Conservation (phyloP, 2,113 vertebrate species). For the Gila orcuttii region DNA sequence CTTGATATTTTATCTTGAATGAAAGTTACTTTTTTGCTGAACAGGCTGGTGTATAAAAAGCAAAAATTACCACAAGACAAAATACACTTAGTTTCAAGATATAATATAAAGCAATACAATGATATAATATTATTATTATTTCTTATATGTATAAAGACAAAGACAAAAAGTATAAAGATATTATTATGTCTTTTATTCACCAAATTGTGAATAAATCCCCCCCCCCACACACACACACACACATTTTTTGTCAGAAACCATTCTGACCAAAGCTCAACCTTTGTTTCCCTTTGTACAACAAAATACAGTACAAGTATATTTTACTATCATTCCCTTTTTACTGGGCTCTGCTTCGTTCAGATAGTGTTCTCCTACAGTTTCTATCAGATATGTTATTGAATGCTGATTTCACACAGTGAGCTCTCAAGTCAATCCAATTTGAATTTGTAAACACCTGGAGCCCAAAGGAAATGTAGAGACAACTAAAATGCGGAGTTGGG, state of each 20-base stretch:
- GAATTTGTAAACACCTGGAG: slow-evolving; percentile 61
- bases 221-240: too few species aligned
- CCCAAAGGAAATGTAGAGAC: slow-evolving; percentile 56
- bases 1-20: background rate
- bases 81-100: background rate
- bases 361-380: slow-evolving; percentile 41
- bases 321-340: slow-evolving; percentile 24
- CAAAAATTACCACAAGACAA: background rate
- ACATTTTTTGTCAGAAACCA: background rate
- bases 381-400: slow-evolving; percentile 49
- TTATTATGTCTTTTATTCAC: background rate
- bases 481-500: slow-evolving; percentile 11
- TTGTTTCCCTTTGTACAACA: background rate
- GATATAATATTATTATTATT: background rate
- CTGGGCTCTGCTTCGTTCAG: slow-evolving; percentile 43
- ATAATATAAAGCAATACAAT: background rate
- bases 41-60: background rate
- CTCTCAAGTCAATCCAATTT: slow-evolving; percentile 61
- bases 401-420: slow-evolving; percentile 64
- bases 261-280: background rate
- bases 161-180: too few species aligned
- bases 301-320: background rate
- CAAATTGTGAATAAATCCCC: too few species aligned
- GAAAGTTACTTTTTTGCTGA: background rate
- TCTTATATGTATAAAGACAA: too few species aligned